These are phyloP conservation scores for Emydura subglobosa DNA, from an alignment of 2,113 vertebrate species.

Conservation along the genomic window DNA sequence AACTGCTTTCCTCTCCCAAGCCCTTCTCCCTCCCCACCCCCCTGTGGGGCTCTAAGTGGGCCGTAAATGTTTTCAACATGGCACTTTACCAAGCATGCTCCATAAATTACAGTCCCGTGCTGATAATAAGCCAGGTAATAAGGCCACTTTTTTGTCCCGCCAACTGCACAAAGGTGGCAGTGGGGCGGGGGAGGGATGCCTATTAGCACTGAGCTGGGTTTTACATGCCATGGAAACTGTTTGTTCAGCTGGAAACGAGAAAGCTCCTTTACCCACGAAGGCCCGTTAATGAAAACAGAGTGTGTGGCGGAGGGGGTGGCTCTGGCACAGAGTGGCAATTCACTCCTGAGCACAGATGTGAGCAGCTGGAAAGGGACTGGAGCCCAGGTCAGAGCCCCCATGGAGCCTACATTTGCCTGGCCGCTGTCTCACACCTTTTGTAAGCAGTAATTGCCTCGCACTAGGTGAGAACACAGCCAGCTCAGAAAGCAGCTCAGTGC, in stretches of 20 bases:
- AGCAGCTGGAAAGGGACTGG: not conserved
- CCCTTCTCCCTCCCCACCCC: not conserved
- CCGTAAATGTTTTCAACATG: conserved; percentile 69
- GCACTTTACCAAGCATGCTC: conserved; percentile 60
- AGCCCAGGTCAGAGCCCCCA: conserved; percentile 23
- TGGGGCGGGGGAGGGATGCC: conserved; percentile 21
- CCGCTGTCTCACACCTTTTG: conserved; percentile 39
- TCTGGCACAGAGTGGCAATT: conserved; percentile 64
- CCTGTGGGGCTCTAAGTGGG: conserved; percentile 32
- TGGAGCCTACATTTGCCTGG: not conserved
- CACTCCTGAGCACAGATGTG: conserved; percentile 20
- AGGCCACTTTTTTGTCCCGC: conserved; percentile 58
- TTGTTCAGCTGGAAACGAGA: conserved; percentile 74
- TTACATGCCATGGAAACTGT: conserved; percentile 65
- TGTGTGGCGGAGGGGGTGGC: not conserved
- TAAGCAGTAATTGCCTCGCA: conserved; percentile 38
- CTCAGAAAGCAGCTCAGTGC: not conserved
- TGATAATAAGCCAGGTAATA: conserved; percentile 72
- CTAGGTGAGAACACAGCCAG: not conserved
- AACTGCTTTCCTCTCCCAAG: not conserved
- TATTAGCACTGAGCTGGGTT: conserved; percentile 71
- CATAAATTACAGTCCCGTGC: conserved; percentile 72
- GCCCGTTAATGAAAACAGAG: conserved; percentile 64
- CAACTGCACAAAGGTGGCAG: conserved; percentile 68
- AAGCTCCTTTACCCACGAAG: conserved; percentile 42